Evolutionary conservation across 2,113 vertebrate genomes (phyloP).

Genomic region (Oreochromis aureus): DNA sequence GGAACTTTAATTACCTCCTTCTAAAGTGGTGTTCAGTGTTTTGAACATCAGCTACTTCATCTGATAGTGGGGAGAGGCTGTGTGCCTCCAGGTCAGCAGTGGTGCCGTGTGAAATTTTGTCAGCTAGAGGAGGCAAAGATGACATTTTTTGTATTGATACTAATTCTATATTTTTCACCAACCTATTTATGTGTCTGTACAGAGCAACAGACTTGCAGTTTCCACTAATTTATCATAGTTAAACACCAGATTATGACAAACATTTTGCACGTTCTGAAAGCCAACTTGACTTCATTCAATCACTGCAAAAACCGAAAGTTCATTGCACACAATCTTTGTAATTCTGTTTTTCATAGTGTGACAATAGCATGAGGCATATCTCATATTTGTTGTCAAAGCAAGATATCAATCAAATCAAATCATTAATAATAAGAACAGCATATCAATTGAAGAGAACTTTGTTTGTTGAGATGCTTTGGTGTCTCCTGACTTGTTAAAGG

Average conservation of each 20-base stretch:
- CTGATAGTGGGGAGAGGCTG: neutral
- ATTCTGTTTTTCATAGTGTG: no score
- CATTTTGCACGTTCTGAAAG: rapidly evolving
- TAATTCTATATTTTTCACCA: neutral
- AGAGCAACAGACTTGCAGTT: neutral
- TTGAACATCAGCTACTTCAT: neutral
- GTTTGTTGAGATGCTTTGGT: neutral
- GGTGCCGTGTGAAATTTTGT: rapidly evolving
- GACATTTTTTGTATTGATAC: neutral
- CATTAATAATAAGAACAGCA: rapidly evolving
- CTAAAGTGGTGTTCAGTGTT: neutral
- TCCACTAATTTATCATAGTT: neutral
- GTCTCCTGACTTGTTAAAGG: neutral
- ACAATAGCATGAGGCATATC: neutral
- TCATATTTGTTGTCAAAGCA: neutral
- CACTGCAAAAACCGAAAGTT: neutral
- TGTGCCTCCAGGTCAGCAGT: neutral
- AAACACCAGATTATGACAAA: neutral
- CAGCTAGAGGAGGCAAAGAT: no score
- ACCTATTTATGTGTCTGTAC: neutral
- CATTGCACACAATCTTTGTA: neutral
- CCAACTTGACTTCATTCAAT: neutral
- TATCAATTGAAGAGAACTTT: neutral
- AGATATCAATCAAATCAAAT: neutral
- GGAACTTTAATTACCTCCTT: neutral